Evolutionary conservation across 2,113 vertebrate species (phyloP).

Genomic region (Cebus imitator): DNA sequence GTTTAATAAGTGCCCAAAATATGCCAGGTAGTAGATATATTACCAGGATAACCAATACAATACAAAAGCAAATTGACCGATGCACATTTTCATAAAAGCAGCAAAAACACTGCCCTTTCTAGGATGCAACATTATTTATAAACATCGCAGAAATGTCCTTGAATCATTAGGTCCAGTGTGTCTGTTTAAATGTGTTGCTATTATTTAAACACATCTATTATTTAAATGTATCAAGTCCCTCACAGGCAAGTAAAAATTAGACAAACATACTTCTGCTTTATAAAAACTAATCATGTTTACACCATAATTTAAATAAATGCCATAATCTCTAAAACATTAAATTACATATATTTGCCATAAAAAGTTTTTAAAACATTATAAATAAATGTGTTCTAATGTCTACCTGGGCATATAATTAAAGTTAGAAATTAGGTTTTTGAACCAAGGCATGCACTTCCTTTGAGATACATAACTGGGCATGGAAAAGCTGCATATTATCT

Average conservation of each 20-base stretch:
- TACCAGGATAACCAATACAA: neutral
- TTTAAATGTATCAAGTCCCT: neutral
- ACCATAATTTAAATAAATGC: neutral
- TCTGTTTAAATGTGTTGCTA: slow-evolving; percentile 9
- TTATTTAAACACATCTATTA: slow-evolving; percentile 31
- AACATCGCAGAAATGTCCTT: neutral
- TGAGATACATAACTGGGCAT: slow-evolving; percentile 29
- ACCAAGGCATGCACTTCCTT: neutral
- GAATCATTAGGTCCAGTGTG: neutral
- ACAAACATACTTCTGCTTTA: neutral
- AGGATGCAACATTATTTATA: neutral
- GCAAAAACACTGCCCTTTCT: neutral
- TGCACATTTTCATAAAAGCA: neutral
- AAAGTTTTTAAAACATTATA: neutral
- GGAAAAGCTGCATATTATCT: slow-evolving; percentile 50
- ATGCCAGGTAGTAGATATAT: neutral
- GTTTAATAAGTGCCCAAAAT: slow-evolving; percentile 42
- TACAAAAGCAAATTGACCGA: slow-evolving; percentile 9
- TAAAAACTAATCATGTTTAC: neutral
- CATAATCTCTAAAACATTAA: slow-evolving; percentile 41
- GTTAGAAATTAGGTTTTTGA: slow-evolving; percentile 35
- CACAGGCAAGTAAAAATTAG: slow-evolving; percentile 6
- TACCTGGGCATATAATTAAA: neutral
- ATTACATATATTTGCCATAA: slow-evolving; percentile 19
- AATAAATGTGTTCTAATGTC: neutral